phyloP scores from a whole-genome alignment of 2,888 invertebrate species.

The Caenorhabditis sp. region DNA sequence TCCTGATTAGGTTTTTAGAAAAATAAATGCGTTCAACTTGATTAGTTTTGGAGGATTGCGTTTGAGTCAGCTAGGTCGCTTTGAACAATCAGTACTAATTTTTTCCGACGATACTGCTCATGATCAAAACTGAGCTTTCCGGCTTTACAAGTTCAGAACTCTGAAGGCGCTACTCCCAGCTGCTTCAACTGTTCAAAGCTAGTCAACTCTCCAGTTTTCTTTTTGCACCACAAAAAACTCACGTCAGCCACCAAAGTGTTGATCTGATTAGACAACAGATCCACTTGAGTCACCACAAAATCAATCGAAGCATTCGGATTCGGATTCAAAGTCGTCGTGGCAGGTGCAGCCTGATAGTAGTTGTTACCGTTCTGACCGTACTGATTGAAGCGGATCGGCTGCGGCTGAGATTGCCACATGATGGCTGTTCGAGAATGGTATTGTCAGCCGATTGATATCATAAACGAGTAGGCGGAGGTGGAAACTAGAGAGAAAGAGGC shows the following conservation, averaged over 20 bases:
- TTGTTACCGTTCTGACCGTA: constrained; percentile 30
- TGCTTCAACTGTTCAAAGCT: no score
- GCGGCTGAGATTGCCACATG: constrained; percentile 57
- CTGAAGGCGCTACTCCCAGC: no score
- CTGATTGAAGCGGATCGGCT: constrained; percentile 46
- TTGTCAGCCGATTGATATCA: constrained; percentile 13
- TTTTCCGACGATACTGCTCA: no score
- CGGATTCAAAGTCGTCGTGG: constrained; percentile 53
- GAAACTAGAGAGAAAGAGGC: constrained; percentile 6
- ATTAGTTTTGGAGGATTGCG: no score
- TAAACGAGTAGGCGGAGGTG: background rate
- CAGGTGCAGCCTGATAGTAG: constrained; percentile 14
- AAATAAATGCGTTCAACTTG: no score
- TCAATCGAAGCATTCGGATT: constrained; percentile 76
- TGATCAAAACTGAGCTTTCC: no score
- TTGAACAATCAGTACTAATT: no score
- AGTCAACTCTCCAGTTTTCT: background rate
- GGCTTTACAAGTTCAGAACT: no score
- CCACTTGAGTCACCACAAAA: constrained; percentile 73
- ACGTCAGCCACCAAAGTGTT: constrained; percentile 54
- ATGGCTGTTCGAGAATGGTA: constrained; percentile 17
- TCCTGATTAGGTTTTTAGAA: no score
- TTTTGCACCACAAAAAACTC: constrained; percentile 4
- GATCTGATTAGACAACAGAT: constrained; percentile 54
- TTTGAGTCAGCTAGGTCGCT: no score